These are phyloP conservation scores for Nematopogon swammerdamellus DNA, from an alignment of 2,888 invertebrate genomes.

Conservation along the genomic window DNA sequence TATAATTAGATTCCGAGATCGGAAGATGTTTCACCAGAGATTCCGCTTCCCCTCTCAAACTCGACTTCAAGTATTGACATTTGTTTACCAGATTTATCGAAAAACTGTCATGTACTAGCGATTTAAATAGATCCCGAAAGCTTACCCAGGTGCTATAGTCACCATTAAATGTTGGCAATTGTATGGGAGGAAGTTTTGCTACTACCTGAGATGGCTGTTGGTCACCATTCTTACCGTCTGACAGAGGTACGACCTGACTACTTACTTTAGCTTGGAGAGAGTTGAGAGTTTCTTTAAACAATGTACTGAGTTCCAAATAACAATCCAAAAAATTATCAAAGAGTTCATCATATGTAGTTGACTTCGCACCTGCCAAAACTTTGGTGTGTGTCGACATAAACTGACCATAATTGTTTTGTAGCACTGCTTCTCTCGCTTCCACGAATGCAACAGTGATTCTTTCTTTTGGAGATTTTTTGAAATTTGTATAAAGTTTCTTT, in stretches of 20 bases:
- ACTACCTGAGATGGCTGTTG: constrained; percentile 3
- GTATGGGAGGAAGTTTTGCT: constrained; percentile 10
- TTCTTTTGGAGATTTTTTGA: constrained; percentile 12
- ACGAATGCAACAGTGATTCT: constrained; percentile 13
- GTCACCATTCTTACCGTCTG: constrained; percentile 11
- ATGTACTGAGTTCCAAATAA: background rate
- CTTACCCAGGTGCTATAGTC: constrained; percentile 10
- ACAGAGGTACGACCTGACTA: constrained; percentile 12
- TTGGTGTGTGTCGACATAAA: background rate
- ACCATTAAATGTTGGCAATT: constrained; percentile 9
- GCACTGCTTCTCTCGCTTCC: constrained; percentile 6
- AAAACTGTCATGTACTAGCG: constrained; percentile 7
- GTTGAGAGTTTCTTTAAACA: background rate
- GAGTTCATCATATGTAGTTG: background rate
- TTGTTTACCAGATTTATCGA: constrained; percentile 10
- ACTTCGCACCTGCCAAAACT: background rate
- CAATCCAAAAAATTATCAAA: background rate
- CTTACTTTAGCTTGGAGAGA: background rate
- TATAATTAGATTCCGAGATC: constrained; percentile 10
- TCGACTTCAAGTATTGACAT: constrained; percentile 11
- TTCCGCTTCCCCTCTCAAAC: constrained; percentile 11
- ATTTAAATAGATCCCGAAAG: constrained; percentile 10
- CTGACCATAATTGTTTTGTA: background rate
- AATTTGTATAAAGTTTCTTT: constrained; percentile 5
- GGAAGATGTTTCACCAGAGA: constrained; percentile 8